phyloP scores from a whole-genome alignment of 92 coral and sea anemone species.

The Chrysogorgia sp. region DNA sequence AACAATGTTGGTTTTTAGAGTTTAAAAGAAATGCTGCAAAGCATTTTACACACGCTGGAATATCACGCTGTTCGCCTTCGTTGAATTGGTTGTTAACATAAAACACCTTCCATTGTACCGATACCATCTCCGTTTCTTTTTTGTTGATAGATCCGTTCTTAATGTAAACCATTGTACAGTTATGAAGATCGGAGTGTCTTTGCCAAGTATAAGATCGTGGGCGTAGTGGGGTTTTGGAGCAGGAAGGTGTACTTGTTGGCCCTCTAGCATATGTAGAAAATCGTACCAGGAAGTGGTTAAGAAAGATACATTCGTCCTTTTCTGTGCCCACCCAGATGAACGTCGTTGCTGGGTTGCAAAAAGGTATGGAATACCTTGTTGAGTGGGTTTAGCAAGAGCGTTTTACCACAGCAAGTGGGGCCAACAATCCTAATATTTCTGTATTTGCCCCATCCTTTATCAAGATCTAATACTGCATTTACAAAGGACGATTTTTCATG shows the following conservation, averaged over 20 bases:
- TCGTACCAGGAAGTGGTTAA: constrained; percentile 33
- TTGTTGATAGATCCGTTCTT: constrained; percentile 44
- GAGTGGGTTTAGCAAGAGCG: too few relatives aligned
- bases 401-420: too few relatives aligned
- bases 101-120: constrained; percentile 40
- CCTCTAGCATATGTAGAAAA: constrained; percentile 50
- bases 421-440: constrained; percentile 59
- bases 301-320: constrained; percentile 50
- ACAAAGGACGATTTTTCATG: constrained; percentile 1
- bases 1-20: too few relatives aligned
- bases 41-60: not conserved
- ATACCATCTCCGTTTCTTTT: constrained; percentile 66
- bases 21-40: not conserved
- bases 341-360: constrained; percentile 50
- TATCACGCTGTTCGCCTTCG: not conserved
- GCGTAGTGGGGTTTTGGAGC: constrained; percentile 57
- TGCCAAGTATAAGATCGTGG: constrained; percentile 33
- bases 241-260: constrained; percentile 61
- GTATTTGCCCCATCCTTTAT: constrained; percentile 34
- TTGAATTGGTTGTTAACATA: not conserved
- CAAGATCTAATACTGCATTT: not conserved
- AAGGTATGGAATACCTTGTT: constrained; percentile 56
- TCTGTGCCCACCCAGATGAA: constrained; percentile 60
- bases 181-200: constrained; percentile 62
- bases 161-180: constrained; percentile 47